These are phyloP conservation scores for Odontocerum albicorne DNA, from an alignment of 2,888 invertebrate species.

Conservation along the genomic window DNA sequence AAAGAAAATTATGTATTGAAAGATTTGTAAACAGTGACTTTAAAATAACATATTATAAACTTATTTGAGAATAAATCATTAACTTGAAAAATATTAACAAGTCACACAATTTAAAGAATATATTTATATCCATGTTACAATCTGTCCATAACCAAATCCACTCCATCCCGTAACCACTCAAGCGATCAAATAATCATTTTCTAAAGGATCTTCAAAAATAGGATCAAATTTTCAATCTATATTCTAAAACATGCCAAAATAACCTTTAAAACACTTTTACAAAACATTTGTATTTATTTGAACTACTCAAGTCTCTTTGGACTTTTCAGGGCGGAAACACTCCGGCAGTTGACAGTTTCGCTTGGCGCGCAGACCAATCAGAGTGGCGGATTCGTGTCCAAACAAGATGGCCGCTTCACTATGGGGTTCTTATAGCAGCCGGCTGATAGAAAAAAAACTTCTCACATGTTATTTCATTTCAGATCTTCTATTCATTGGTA, in stretches of 20 bases:
- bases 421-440: conserved; percentile 19
- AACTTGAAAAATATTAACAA: too few species aligned
- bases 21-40: too few species aligned
- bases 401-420: conserved; percentile 32
- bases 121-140: too few species aligned
- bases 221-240: conserved; percentile 20
- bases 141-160: too few species aligned
- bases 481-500: too few species aligned
- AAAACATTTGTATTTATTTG: not conserved
- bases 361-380: conserved; percentile 24
- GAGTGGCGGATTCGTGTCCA: conserved; percentile 7
- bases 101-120: too few species aligned
- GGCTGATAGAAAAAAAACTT: too few species aligned
- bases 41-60: too few species aligned
- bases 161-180: conserved; percentile 24
- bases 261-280: not conserved
- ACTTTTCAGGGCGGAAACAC: conserved; percentile 11
- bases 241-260: conserved; percentile 6
- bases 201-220: conserved; percentile 27
- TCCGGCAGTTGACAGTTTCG: conserved; percentile 28
- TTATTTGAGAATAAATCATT: too few species aligned
- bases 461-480: too few species aligned
- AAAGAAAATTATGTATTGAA: too few species aligned
- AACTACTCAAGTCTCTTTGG: conserved; percentile 5
- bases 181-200: conserved; percentile 27